These are phyloP conservation scores for Mormyrops attenuatus DNA, from an alignment of 2,797 vertebrate species.

Conservation along the genomic window DNA sequence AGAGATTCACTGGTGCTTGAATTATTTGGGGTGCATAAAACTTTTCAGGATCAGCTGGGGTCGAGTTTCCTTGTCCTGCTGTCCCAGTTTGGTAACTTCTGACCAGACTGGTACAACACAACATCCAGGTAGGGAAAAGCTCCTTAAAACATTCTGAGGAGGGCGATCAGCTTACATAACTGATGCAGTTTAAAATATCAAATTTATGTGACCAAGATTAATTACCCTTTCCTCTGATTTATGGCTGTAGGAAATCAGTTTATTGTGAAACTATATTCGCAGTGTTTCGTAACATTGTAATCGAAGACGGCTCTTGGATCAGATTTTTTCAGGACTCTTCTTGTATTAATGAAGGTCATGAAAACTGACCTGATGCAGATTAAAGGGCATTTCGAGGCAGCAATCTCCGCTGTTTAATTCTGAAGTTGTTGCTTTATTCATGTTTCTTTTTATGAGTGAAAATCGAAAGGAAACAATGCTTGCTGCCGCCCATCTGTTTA, in stretches of 20 bases:
- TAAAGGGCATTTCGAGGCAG: background rate
- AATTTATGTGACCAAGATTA: background rate
- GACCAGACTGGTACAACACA: background rate
- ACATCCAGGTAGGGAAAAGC: background rate
- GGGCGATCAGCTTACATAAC: background rate
- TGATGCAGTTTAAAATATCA: slow-evolving; percentile 11
- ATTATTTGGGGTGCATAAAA: background rate
- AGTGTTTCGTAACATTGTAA: background rate
- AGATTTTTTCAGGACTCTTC: background rate
- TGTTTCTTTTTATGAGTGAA: background rate
- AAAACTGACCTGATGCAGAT: background rate
- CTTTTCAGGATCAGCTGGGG: background rate
- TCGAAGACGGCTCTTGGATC: background rate
- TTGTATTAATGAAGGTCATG: background rate
- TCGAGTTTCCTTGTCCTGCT: background rate
- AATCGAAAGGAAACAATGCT: background rate
- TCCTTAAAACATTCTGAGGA: background rate
- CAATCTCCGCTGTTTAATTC: background rate
- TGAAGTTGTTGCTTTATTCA: background rate
- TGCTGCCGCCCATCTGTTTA: background rate
- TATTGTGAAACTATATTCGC: background rate
- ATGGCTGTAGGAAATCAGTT: slow-evolving; percentile 3
- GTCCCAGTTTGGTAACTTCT: background rate
- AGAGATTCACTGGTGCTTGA: background rate
- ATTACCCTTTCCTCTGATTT: background rate